Evolutionary conservation across 1,140 invertebrate genomes (phyloP), one percentile per base, ranked within the genome.

Genomic region (Pissodes strobi): DNA sequence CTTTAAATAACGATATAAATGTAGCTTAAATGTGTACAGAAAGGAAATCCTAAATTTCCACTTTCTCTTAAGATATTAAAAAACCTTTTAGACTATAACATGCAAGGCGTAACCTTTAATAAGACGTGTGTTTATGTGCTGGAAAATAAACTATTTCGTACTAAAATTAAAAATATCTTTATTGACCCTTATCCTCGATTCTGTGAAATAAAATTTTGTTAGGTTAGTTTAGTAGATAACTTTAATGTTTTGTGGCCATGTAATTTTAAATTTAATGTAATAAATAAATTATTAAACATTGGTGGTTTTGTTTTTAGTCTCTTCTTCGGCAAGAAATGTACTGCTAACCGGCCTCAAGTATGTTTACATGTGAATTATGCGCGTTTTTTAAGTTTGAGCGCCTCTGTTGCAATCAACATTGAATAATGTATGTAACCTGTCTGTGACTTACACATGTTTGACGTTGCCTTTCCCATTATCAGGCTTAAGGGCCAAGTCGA

Each of bases 181-280:
- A 51, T 58, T 56, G 21, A 69, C 43, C 53, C 64, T 55, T 60
- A 51, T 57, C 57, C 51, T 62, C 48, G 46, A 55, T 64, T 64
- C 61, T 64, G 61, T 64, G 61, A 64, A 48, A 64, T 53, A 53
- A 62, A 45, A 58, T 69, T 59, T 67, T 67, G 63, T 67, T 73
- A 71, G 70, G 64, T 70, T 74, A 74, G 71, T 69, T 71, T 74
- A 75, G 69, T 69, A 67, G 49, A 52, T 70, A 74, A 66, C 52
- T 41, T 74, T 75, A 74, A 76, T 78, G 75, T 78, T 78, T 78
- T 78, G 76, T 78, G 76, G 76, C 76, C 76, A 78, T 78, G 76
- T 78, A 76, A 78, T 76, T 78, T 77, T 76, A 78, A 78, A 78
- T 77, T 78, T 78, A 76, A 76, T 76, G 76, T 78, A 78, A 78